Evolutionary conservation across 2,888 invertebrate species (phyloP), one percentile per base, ranked within the genome.

Genomic region (Punctoribates punctum): DNA sequence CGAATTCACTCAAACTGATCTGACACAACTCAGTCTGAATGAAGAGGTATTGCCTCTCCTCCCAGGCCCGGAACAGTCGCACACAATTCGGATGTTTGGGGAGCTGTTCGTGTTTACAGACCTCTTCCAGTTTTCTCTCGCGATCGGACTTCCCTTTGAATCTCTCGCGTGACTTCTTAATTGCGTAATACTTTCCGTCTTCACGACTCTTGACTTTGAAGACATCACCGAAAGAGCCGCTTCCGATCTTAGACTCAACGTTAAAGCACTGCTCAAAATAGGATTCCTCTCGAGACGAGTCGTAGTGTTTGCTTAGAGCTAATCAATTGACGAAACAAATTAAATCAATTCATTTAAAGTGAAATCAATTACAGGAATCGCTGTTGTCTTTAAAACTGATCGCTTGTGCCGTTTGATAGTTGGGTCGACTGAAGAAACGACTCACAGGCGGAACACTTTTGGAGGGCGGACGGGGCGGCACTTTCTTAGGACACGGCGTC

Each of bases 191-290:
- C 60, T 86, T 84, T 0, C 88, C 87, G 84, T 91, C 90, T 80
- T 89, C 88, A 78, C 86, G 87, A 78, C 87, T 88, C 76, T 85
- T 85, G 0, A 88, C 91, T 82, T 88, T 88, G 81, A 88, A 90
- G 0, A 91, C 86, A 81, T 89, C 88, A 11, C 91, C 91, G 85
- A 91, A 91, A 3, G 90, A 90, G 1, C 91, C 91, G 82, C 88
- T 88, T 0, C 91, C 91, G 54, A 91, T 85, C 80, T 87, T 87
- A 6, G 85, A 83, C 20, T 88, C 83, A 34, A 87, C 85, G n/a
- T 86, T 85, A 82, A 90, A 91, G 80, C 88, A 88, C 82, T 90
- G 90, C 73, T 90, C 87, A 81, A 90, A 89, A 81, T 90, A 90
- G 2, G 87, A 84, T 72, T 87, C 84, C n/a, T 74, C 67, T 65